Base-by-base conservation (phyloP, 2,113 vertebrate species). In the Phaethornis superciliosus region DNA sequence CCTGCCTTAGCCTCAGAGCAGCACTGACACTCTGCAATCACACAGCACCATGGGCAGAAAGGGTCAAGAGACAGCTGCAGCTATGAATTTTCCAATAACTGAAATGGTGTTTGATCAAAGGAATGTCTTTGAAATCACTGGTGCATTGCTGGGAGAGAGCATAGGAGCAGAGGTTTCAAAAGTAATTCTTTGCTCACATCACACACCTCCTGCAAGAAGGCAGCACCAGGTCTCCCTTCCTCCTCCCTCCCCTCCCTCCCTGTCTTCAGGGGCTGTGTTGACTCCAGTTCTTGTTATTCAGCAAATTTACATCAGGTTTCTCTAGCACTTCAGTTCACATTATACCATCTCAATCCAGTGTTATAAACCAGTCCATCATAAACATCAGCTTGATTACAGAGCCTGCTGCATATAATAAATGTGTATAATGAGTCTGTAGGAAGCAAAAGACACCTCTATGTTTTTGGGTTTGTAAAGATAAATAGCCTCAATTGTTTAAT, bases 401-500 rank as follows among this genome's bases (percentile, higher is more conserved):
- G 91, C 62, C 63, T 20, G 84, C 67, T 68, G 88, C 90, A 22
- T 51, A 44, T 78, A 96, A 97, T 96, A 94, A 97, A 97, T 93
- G 93, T 70, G 89, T 26, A 74, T 86, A 94, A 96, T 81, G 90
- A 28, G 32, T 37, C 94, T 2, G 52, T 65, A 76, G 89, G 92
- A 92, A 96, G 90, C 81, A 88, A 96, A 37, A 97, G 97, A 97
- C 96, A 97, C 96, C 94, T 97, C 97, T 82, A 27, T 96, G 89
- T 96, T 98, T 97, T 91, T 85, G 80, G 70, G 72, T 97, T 90
- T 90, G 90, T 94, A 96, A 97, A 98, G 97, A 98, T 94, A 98
- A 97, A 98, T 97, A 28, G 52, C 93, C 95, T 96, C 96, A 27
- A 97, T 97, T 97, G 97, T 93, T 97, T 98, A 97, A 98, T 98